Evolutionary conservation across 2,888 invertebrate genomes (phyloP).

Genomic region (Parapristionchus giblindavisi): DNA sequence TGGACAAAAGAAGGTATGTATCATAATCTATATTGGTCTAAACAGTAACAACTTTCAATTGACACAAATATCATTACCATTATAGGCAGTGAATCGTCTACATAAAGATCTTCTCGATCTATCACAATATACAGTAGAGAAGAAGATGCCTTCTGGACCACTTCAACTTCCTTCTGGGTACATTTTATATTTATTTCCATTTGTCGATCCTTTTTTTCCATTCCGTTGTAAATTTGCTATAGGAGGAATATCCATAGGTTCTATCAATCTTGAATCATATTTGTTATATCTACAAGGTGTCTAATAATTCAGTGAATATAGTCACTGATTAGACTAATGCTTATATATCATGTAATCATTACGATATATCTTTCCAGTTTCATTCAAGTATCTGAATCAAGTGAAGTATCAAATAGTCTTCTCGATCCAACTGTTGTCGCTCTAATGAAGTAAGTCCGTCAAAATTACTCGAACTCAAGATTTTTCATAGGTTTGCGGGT

Average conservation of each 20-base stretch:
- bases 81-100: constrained; percentile 54
- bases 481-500: no score
- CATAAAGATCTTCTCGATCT: constrained; percentile 92
- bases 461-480: no score
- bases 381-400: constrained; percentile 50
- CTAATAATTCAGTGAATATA: no score
- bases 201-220: background rate
- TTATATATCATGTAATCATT: no score
- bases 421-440: constrained; percentile 25
- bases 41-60: no score
- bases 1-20: constrained; percentile 83
- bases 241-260: no score
- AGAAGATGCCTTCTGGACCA: constrained; percentile 45
- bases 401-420: constrained; percentile 45
- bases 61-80: no score
- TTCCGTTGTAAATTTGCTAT: no score
- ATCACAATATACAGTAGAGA: constrained; percentile 56
- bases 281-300: no score
- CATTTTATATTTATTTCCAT: constrained; percentile 13
- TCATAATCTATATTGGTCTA: background rate
- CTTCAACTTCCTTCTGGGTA: constrained; percentile 47
- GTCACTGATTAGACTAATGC: no score
- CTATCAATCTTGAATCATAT: no score
- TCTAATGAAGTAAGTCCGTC: constrained; percentile 22
- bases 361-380: constrained; percentile 40